A percentile compares a stretch with the other conserved stretches of the same genome.
Evolutionary conservation across 2,888 invertebrate species (phyloP).

Genomic region (Patella pellucida): DNA sequence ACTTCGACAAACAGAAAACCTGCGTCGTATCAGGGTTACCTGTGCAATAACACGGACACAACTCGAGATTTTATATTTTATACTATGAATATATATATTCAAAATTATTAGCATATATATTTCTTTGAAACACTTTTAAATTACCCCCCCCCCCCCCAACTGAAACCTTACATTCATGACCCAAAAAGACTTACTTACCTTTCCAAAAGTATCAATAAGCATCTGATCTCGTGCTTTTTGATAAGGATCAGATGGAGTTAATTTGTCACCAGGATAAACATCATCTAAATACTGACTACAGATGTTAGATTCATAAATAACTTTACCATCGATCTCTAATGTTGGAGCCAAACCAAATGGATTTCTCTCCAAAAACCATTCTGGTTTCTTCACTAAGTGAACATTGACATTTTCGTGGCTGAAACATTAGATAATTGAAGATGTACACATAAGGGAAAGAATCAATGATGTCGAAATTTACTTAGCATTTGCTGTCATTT

Average conservation of each 20-base stretch:
- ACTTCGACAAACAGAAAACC: too few species aligned
- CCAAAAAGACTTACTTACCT: conserved; percentile 36
- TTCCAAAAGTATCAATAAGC: conserved; percentile 39
- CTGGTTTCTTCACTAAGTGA: conserved; percentile 71
- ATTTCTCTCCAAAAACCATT: conserved; percentile 71
- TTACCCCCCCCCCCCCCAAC: too few species aligned
- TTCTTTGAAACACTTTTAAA: too few species aligned
- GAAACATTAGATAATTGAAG: conserved; percentile 8
- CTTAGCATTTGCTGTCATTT: too few species aligned
- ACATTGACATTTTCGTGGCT: conserved; percentile 72
- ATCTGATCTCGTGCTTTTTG: conserved; percentile 46
- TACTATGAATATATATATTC: too few species aligned
- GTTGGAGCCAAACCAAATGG: conserved; percentile 72
- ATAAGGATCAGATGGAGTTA: conserved; percentile 72
- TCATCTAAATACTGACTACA: conserved; percentile 75
- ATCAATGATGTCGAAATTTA: too few species aligned
- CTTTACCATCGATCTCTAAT: conserved; percentile 64
- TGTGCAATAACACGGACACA: too few species aligned
- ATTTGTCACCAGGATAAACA: conserved; percentile 73
- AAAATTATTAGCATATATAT: too few species aligned
- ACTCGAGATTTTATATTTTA: too few species aligned
- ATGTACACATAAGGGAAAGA: too few species aligned
- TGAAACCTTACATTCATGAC: too few species aligned
- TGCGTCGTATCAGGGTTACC: too few species aligned
- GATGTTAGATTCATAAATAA: conserved; percentile 74